Percentiles rank a stretch among this genome's conserved stretches.
Evolutionary conservation across 2,888 invertebrate species (phyloP).

Genomic region (Carpatolechia fugitivella): DNA sequence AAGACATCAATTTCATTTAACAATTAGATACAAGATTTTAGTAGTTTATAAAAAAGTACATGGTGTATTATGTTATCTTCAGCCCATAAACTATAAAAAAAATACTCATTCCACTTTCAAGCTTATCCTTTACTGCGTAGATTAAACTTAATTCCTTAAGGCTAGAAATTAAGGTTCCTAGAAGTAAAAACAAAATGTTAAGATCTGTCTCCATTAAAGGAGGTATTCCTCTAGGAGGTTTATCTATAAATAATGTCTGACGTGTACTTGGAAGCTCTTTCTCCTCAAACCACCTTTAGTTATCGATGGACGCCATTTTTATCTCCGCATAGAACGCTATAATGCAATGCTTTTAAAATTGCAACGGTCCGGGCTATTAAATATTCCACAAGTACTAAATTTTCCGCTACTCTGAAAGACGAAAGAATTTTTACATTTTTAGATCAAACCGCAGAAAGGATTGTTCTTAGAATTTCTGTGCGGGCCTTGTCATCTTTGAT

Average conservation of each 20-base stretch:
- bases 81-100: no score
- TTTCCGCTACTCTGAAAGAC: constrained; percentile 1
- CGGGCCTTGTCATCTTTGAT: background rate
- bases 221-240: constrained; percentile 19
- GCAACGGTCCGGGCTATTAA: constrained; percentile 31
- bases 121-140: no score
- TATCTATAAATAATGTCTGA: constrained; percentile 45
- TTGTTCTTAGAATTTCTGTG: background rate
- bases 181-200: background rate
- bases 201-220: background rate
- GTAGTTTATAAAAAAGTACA: no score
- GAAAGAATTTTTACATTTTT: constrained; percentile 6
- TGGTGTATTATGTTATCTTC: no score
- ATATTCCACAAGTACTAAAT: constrained; percentile 14
- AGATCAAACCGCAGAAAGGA: background rate
- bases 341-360: constrained; percentile 62
- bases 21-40: no score
- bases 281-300: constrained; percentile 39
- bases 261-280: constrained; percentile 4
- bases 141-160: no score
- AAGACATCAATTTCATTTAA: no score
- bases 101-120: no score
- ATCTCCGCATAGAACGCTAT: constrained; percentile 59
- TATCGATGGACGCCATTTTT: constrained; percentile 63
- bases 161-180: no score